These are phyloP conservation scores for Cochlearius cochlearius DNA, from an alignment of 2,113 vertebrate genomes.

Conservation along the genomic window DNA sequence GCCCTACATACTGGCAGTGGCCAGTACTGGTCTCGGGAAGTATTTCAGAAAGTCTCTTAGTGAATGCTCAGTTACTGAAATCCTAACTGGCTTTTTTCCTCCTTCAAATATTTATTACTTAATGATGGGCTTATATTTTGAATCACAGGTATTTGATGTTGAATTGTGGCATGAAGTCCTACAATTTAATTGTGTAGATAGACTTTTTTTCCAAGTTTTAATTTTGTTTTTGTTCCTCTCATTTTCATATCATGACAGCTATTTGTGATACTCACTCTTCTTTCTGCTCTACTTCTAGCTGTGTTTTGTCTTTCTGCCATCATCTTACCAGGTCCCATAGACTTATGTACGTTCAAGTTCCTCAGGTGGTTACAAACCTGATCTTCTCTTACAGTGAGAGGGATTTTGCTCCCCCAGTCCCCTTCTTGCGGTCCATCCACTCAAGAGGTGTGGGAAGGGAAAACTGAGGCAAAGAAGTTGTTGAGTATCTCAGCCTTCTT, in stretches of 20 bases:
- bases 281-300: background rate
- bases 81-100: background rate
- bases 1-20: background rate
- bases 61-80: background rate
- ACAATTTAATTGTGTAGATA: background rate
- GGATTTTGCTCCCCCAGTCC: background rate
- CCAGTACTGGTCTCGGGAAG: background rate
- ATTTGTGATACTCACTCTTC: background rate
- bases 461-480: background rate
- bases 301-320: background rate
- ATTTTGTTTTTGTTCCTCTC: background rate
- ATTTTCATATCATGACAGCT: background rate
- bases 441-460: background rate
- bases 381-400: background rate
- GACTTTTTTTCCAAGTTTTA: background rate
- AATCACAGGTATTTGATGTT: background rate
- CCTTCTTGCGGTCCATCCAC: too few relatives aligned
- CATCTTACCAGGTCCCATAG: background rate
- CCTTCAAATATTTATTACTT: background rate
- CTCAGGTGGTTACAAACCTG: fast-evolving
- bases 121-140: background rate
- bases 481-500: background rate
- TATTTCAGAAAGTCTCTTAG: background rate
- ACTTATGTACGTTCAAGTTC: background rate
- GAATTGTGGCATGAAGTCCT: background rate